Conservation (phyloP, 2,113 vertebrate genomes). For the Poeciliopsis prolifica region DNA sequence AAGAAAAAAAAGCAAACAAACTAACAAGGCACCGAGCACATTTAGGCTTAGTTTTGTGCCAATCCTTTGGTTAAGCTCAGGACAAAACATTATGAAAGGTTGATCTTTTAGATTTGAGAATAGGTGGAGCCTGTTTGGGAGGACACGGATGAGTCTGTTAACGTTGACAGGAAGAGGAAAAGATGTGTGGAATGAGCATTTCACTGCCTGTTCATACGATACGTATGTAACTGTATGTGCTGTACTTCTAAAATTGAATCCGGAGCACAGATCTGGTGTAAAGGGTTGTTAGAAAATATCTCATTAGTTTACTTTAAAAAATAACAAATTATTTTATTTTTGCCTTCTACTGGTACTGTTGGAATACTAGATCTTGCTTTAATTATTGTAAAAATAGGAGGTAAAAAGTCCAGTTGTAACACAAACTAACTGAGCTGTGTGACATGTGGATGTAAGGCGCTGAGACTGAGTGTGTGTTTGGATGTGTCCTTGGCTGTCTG, state of each 20-base stretch:
- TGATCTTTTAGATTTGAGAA: constrained; percentile 17
- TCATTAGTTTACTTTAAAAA: constrained; percentile 21
- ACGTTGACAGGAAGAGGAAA: constrained; percentile 25
- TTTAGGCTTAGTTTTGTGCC: constrained; percentile 9
- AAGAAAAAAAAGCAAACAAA: background rate
- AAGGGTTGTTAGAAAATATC: constrained; percentile 54
- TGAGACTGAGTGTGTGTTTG: constrained; percentile 32
- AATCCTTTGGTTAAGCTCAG: constrained; percentile 24
- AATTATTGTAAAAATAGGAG: constrained; percentile 48
- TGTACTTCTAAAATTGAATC: constrained; percentile 58
- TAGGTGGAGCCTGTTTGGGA: constrained; percentile 12
- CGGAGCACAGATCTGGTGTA: constrained; percentile 51
- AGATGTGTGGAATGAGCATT: constrained; percentile 58
- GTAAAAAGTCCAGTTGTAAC: constrained; percentile 39
- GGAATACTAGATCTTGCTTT: constrained; percentile 59
- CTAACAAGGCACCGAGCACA: background rate
- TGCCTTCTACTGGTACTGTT: constrained; percentile 53
- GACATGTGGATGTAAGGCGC: constrained; percentile 42
- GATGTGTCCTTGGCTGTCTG: constrained; percentile 41
- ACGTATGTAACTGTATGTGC: constrained; percentile 53
- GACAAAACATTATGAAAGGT: constrained; percentile 8
- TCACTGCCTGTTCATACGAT: constrained; percentile 73
- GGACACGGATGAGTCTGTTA: constrained; percentile 11
- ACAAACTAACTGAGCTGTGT: constrained; percentile 53
- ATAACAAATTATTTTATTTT: background rate